phyloP scores from a whole-genome alignment of 2,888 invertebrate species.

The Laothoe populi region DNA sequence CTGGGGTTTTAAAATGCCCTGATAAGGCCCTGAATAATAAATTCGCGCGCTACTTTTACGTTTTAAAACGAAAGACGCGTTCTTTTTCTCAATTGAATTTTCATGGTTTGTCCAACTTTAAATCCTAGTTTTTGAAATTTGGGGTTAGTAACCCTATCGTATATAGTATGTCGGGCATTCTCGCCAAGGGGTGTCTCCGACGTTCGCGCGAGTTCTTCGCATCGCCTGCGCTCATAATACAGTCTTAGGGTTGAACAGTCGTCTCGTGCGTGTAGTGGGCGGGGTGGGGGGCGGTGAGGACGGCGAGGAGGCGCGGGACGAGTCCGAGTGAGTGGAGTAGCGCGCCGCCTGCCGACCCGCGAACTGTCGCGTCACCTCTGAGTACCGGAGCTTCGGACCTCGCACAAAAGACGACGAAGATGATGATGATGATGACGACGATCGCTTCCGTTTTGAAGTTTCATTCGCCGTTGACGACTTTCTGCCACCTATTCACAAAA shows the following conservation, averaged over 20 bases:
- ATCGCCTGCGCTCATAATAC: conserved; percentile 19
- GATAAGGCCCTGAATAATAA: too few relatives aligned
- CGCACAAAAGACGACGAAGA: conserved; percentile 3
- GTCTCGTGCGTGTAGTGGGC: conserved; percentile 26
- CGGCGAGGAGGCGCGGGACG: conserved; percentile 3
- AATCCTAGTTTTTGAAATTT: too few relatives aligned
- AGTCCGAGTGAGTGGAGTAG: conserved; percentile 27
- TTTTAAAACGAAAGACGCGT: too few relatives aligned
- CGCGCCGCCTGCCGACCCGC: conserved; percentile 35
- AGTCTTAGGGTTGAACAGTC: conserved; percentile 35
- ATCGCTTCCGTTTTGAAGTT: background rate
- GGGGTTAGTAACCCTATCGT: too few relatives aligned
- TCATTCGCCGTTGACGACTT: background rate
- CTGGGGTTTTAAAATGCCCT: too few relatives aligned
- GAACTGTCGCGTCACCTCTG: conserved; percentile 46
- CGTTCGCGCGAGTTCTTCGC: background rate
- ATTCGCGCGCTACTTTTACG: too few relatives aligned
- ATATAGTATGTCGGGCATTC: too few relatives aligned
- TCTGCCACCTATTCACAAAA: background rate
- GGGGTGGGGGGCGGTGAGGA: conserved; percentile 4
- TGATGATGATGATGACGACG: background rate
- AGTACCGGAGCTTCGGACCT: conserved; percentile 41
- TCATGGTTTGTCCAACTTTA: too few relatives aligned
- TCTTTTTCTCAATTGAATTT: too few relatives aligned
- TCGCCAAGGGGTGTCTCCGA: too few relatives aligned